Evolutionary conservation across 2,888 invertebrate species (phyloP).

Genomic region (Sabatieria punctata): DNA sequence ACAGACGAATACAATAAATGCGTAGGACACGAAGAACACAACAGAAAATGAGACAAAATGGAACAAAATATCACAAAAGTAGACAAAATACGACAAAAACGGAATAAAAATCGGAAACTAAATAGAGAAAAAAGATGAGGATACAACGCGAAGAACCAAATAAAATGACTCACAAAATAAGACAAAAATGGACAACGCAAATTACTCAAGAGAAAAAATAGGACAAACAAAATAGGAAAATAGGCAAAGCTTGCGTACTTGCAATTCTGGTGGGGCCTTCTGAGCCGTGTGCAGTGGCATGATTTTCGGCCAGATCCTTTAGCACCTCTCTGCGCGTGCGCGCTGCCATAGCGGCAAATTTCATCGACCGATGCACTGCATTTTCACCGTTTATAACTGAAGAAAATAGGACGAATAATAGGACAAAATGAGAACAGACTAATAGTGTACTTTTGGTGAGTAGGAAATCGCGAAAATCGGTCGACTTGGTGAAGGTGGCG

Average conservation of each 20-base stretch:
- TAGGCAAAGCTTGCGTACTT: constrained; percentile 15
- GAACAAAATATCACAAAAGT: no score
- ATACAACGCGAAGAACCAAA: no score
- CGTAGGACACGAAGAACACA: no score
- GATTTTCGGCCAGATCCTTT: constrained; percentile 72
- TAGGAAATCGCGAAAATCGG: constrained; percentile 82
- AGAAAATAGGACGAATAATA: constrained; percentile 12
- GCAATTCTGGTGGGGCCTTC: constrained; percentile 27
- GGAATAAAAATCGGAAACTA: no score
- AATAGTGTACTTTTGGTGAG: constrained; percentile 54
- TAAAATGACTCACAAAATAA: no score
- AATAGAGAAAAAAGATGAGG: no score
- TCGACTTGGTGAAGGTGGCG: constrained; percentile 68
- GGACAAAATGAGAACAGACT: not conserved
- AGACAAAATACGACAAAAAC: no score
- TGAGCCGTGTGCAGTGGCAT: constrained; percentile 53
- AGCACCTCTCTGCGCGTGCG: constrained; percentile 84
- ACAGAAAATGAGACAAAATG: no score
- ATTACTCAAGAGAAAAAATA: no score
- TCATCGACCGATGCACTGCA: constrained; percentile 83
- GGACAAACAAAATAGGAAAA: no score
- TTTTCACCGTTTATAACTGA: constrained; percentile 83
- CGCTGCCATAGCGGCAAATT: constrained; percentile 90
- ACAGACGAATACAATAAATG: no score
- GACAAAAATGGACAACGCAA: no score